Percentiles rank a stretch among this genome's conserved stretches.
phyloP scores from a whole-genome alignment of 1,140 invertebrate genomes.

The Drosophila hydei region DNA sequence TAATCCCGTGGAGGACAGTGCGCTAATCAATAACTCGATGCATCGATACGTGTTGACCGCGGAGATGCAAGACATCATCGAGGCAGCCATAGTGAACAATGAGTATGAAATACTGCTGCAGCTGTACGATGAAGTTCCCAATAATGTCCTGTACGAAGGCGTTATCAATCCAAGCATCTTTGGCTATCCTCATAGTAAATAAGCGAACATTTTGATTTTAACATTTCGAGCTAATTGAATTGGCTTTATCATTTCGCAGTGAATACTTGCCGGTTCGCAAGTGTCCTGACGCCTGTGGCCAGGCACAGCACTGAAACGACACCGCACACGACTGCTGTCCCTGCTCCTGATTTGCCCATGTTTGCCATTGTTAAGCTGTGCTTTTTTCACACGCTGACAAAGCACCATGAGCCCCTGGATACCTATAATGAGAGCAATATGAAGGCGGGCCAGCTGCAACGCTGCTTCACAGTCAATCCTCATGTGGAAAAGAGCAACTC shows the following conservation, averaged over 20 bases:
- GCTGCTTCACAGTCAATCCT: conserved; percentile 27
- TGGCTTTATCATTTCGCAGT: conserved; percentile 28
- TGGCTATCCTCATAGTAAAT: conserved; percentile 56
- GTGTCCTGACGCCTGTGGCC: neutral
- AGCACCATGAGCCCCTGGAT: conserved; percentile 46
- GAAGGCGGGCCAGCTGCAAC: conserved; percentile 25
- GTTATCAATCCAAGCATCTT: conserved; percentile 57
- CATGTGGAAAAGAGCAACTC: neutral
- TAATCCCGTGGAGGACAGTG: conserved; percentile 40
- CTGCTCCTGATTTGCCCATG: conserved; percentile 9
- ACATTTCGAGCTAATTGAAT: no score
- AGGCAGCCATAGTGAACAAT: conserved; percentile 41
- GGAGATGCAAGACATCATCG: conserved; percentile 53
- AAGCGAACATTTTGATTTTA: neutral
- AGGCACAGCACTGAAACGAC: neutral
- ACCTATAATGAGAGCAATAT: conserved; percentile 46
- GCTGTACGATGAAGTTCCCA: conserved; percentile 49
- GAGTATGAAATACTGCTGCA: conserved; percentile 55
- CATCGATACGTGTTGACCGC: conserved; percentile 66
- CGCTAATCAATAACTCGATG: conserved; percentile 68
- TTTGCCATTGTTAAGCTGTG: conserved; percentile 64
- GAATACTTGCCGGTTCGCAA: conserved; percentile 57
- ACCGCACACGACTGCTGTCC: neutral
- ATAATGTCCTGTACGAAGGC: conserved; percentile 63
- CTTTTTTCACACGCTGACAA: conserved; percentile 55